phyloP scores from a whole-genome alignment of 2,888 invertebrate genomes.

The Agriotes lineatus region DNA sequence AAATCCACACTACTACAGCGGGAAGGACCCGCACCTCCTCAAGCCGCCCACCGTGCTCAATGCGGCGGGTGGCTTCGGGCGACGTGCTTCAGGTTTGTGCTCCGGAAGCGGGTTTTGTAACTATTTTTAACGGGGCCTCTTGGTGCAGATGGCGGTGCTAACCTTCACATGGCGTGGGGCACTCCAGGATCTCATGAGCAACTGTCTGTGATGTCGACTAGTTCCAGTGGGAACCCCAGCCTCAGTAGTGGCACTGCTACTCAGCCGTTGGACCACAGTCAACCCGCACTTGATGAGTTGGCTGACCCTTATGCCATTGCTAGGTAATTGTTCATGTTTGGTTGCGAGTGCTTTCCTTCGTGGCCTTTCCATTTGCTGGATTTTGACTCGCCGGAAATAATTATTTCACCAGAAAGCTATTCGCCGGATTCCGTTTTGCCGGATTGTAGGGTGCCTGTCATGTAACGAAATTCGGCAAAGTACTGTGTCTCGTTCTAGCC shows the following conservation, averaged over 20 bases:
- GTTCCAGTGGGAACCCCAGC: constrained; percentile 67
- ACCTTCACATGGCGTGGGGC: constrained; percentile 79
- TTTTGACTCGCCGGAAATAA: too few relatives aligned
- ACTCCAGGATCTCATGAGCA: constrained; percentile 66
- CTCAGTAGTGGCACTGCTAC: constrained; percentile 66
- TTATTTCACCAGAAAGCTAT: too few relatives aligned
- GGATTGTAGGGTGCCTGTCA: too few relatives aligned
- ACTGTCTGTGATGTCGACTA: constrained; percentile 67
- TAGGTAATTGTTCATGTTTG: constrained; percentile 58
- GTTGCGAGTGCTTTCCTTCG: too few relatives aligned
- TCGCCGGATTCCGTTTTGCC: too few relatives aligned
- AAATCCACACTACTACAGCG: constrained; percentile 86
- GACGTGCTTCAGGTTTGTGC: constrained; percentile 81
- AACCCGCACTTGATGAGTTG: constrained; percentile 66
- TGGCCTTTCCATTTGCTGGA: too few relatives aligned
- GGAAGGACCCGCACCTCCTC: constrained; percentile 92
- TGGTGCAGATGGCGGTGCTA: constrained; percentile 93
- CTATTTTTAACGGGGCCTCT: too few relatives aligned
- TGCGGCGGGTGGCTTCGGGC: constrained; percentile 85
- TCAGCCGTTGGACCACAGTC: constrained; percentile 65
- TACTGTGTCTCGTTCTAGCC: too few relatives aligned
- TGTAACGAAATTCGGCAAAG: too few relatives aligned
- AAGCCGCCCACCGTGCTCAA: constrained; percentile 94
- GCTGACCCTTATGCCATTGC: constrained; percentile 68
- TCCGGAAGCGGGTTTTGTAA: too few relatives aligned